Percentiles rank a stretch among this genome's conserved stretches.
Evolutionary conservation across 2,888 invertebrate genomes (phyloP).

Genomic region (Tipula unca): DNA sequence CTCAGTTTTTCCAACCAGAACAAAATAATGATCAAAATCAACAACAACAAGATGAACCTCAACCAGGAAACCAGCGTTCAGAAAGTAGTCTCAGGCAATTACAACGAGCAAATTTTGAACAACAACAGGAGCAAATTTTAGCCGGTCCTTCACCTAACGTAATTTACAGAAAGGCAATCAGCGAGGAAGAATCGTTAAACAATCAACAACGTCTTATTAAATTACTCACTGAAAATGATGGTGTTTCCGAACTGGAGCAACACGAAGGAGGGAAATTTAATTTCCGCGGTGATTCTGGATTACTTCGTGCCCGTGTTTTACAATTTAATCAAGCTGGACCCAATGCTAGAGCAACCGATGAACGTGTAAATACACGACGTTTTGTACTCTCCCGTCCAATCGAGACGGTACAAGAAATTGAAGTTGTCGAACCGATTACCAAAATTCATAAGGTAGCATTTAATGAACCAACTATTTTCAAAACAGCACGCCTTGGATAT

Average conservation of each 20-base stretch:
- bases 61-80: slow-evolving; percentile 23
- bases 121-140: not conserved
- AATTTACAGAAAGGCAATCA: slow-evolving; percentile 25
- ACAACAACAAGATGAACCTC: slow-evolving; percentile 25
- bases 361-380: slow-evolving; percentile 50
- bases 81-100: slow-evolving; percentile 19
- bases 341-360: slow-evolving; percentile 44
- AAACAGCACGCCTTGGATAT: slow-evolving; percentile 43
- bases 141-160: not conserved
- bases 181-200: slow-evolving; percentile 36
- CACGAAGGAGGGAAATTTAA: not conserved
- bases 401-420: slow-evolving; percentile 51
- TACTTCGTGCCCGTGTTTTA: slow-evolving; percentile 47
- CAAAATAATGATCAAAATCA: not conserved
- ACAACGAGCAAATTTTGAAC: slow-evolving; percentile 23
- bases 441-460: slow-evolving; percentile 49
- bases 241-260: slow-evolving; percentile 38
- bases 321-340: slow-evolving; percentile 49
- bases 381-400: slow-evolving; percentile 53
- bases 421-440: slow-evolving; percentile 51
- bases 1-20: not conserved
- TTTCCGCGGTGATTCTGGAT: slow-evolving; percentile 34
- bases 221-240: slow-evolving; percentile 43
- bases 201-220: slow-evolving; percentile 47
- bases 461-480: slow-evolving; percentile 47